Evolutionary conservation across 2,113 vertebrate genomes (phyloP).

Genomic region (Corvus cornix): DNA sequence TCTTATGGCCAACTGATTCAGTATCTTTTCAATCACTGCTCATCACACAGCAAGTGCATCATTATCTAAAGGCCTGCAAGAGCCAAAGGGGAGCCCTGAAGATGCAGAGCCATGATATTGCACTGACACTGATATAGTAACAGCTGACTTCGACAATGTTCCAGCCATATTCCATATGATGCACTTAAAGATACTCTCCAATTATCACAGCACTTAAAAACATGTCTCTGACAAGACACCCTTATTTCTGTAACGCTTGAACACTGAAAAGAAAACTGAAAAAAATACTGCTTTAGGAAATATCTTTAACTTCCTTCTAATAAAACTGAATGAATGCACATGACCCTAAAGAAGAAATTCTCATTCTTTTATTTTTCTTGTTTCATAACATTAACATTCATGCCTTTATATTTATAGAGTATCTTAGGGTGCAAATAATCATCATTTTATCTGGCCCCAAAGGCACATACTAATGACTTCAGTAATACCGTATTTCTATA

Average conservation of each 20-base stretch:
- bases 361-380: neutral
- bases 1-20: neutral
- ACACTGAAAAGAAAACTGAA: neutral
- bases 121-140: neutral
- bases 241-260: neutral
- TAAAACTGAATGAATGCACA: neutral
- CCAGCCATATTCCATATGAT: neutral
- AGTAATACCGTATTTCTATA: neutral
- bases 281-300: neutral
- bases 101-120: neutral
- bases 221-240: rapidly evolving
- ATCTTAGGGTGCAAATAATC: neutral
- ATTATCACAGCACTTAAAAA: neutral
- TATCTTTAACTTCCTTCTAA: neutral
- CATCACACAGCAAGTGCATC: neutral
- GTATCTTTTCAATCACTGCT: neutral
- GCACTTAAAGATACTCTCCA: neutral
- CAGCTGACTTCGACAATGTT: neutral
- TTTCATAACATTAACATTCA: neutral
- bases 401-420: neutral
- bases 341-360: neutral
- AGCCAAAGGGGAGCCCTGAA: neutral
- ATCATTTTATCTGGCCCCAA: neutral
- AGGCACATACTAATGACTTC: neutral
- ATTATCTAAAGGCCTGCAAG: neutral